Conservation (phyloP, 2,113 vertebrate genomes). For the Myotis davidii region DNA sequence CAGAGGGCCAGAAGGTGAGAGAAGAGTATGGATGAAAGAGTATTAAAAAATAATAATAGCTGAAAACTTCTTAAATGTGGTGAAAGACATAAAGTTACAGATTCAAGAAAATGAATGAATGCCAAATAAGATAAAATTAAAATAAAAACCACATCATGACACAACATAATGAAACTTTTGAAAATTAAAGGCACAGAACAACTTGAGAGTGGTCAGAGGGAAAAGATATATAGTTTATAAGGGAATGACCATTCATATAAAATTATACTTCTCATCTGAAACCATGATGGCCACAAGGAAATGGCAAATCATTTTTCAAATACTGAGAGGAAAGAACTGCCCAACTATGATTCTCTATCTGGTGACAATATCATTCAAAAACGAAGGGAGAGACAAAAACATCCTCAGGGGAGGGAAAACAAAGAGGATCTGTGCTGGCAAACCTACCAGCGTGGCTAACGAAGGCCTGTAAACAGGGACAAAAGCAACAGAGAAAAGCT, state of each 20-base stretch:
- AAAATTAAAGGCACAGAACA: not conserved
- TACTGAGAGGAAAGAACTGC: not conserved
- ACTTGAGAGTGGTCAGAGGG: not conserved
- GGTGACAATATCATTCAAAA: slow-evolving; percentile 5
- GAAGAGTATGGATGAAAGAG: not conserved
- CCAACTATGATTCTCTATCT: not conserved
- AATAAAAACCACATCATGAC: not conserved
- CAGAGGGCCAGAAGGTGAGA: not conserved
- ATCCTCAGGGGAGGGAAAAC: not conserved
- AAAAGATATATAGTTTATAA: not conserved
- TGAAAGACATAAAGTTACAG: not conserved
- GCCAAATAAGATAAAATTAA: not conserved
- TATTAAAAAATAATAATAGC: not conserved
- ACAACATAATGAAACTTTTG: not conserved
- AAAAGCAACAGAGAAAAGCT: not conserved
- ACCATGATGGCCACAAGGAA: not conserved
- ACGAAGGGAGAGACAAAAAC: slow-evolving; percentile 1
- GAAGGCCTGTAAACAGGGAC: not conserved
- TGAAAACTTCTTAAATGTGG: not conserved
- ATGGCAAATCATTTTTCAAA: not conserved
- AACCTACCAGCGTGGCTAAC: not conserved
- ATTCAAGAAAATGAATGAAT: slow-evolving; percentile 5
- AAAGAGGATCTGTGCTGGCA: not conserved
- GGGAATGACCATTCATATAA: not conserved
- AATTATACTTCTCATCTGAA: not conserved